Conservation (phyloP, 1,140 invertebrate species). For the Metaphire vulgaris region DNA sequence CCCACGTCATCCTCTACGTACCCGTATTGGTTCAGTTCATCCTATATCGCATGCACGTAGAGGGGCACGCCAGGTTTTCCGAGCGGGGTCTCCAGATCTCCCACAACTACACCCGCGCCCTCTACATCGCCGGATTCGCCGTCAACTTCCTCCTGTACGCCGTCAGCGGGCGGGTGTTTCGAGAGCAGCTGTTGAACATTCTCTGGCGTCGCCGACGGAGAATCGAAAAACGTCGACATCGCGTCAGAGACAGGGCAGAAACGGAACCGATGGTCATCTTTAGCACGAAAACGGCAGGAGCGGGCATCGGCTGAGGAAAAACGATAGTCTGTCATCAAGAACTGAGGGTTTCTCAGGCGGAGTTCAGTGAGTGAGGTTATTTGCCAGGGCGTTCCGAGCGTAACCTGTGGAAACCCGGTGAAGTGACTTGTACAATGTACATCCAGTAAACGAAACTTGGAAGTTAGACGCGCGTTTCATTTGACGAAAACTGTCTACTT, state of each 20-base stretch:
- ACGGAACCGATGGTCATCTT: not conserved
- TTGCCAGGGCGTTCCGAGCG: no score
- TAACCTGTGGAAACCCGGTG: no score
- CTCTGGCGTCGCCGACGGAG: not conserved
- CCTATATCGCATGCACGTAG: not conserved
- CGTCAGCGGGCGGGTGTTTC: slow-evolving; percentile 19
- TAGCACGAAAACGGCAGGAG: not conserved
- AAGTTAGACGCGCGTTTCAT: no score
- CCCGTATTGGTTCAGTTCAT: slow-evolving; percentile 13
- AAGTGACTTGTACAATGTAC: no score
- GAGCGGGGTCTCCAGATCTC: not conserved
- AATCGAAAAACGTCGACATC: not conserved
- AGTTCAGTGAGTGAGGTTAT: no score
- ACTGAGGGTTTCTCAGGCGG: no score
- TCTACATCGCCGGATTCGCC: slow-evolving; percentile 17
- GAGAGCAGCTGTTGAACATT: slow-evolving; percentile 19
- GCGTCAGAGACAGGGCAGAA: not conserved
- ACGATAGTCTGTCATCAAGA: no score
- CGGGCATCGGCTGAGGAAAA: no score
- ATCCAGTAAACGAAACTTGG: no score
- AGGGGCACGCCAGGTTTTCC: not conserved
- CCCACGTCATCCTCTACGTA: slow-evolving; percentile 6
- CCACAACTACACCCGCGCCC: slow-evolving; percentile 12
- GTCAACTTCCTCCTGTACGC: slow-evolving; percentile 22
- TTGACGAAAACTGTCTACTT: no score